phyloP scores from a whole-genome alignment of 2,888 invertebrate species.

The Eledona agricola region DNA sequence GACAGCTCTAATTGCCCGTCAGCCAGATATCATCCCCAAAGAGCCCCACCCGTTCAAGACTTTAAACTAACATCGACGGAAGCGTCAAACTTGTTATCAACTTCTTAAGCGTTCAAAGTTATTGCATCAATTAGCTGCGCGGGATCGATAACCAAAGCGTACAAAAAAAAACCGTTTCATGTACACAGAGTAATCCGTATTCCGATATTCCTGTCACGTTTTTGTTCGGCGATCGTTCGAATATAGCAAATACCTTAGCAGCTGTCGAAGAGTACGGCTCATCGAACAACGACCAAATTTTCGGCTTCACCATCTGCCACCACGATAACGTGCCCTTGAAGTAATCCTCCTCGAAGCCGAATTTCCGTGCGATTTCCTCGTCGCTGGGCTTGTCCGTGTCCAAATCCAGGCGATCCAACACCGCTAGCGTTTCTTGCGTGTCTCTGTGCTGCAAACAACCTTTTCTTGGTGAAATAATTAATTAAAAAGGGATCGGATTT shows the following conservation, averaged over 20 bases:
- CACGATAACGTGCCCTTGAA: slow-evolving; percentile 88
- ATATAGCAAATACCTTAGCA: slow-evolving; percentile 92
- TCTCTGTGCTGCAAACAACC: slow-evolving; percentile 81
- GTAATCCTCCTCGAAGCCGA: slow-evolving; percentile 95
- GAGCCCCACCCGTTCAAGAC: not conserved
- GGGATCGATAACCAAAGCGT: not conserved
- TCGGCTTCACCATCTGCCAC: slow-evolving; percentile 98
- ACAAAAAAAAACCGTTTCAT: too few relatives aligned
- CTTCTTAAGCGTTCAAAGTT: not conserved
- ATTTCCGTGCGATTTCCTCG: slow-evolving; percentile 97
- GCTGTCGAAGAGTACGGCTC: slow-evolving; percentile 98
- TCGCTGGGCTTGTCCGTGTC: slow-evolving; percentile 98
- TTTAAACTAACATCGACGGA: slow-evolving; percentile 1
- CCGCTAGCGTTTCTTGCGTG: slow-evolving; percentile 98
- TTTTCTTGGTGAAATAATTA: not conserved
- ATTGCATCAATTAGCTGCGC: not conserved
- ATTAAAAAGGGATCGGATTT: not conserved
- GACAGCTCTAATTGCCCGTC: slow-evolving; percentile 12
- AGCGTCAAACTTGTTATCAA: not conserved
- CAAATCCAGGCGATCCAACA: slow-evolving; percentile 95
- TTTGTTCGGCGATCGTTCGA: too few relatives aligned
- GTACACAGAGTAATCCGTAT: too few relatives aligned
- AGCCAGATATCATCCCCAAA: slow-evolving; percentile 14
- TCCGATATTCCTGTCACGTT: too few relatives aligned
- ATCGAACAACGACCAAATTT: slow-evolving; percentile 98